Evolutionary conservation across 2,888 invertebrate species (phyloP).

Genomic region (Plagodis dolabraria): DNA sequence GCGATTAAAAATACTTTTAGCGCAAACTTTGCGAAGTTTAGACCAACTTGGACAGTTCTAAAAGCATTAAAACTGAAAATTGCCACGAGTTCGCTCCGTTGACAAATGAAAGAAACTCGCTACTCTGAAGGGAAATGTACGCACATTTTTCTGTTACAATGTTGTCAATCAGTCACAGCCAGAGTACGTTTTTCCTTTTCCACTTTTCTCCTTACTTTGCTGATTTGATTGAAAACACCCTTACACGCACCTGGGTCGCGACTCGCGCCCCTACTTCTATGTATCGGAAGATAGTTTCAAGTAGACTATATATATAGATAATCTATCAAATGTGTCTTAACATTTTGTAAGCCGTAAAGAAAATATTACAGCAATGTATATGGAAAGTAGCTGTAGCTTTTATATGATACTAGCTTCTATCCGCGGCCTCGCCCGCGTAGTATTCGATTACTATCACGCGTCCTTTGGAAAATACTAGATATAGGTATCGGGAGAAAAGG

Average conservation of each 20-base stretch:
- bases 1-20: not conserved
- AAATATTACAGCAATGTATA: too few species aligned
- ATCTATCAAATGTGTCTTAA: conserved; percentile 3
- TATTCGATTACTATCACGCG: too few species aligned
- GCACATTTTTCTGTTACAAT: conserved; percentile 48
- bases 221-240: conserved; percentile 82
- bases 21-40: conserved; percentile 12
- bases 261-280: not conserved
- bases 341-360: too few species aligned
- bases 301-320: conserved; percentile 1
- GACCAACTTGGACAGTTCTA: conserved; percentile 20
- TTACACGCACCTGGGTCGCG: conserved; percentile 70
- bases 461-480: too few species aligned
- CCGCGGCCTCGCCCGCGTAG: too few species aligned
- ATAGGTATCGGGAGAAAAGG: too few species aligned
- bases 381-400: too few species aligned
- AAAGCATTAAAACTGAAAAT: conserved; percentile 33
- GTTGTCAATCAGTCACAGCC: conserved; percentile 78
- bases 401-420: too few species aligned
- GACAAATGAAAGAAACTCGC: conserved; percentile 60
- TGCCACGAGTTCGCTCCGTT: conserved; percentile 30
- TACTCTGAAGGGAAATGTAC: conserved; percentile 60
- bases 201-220: conserved; percentile 60
- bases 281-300: conserved; percentile 31
- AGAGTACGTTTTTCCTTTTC: conserved; percentile 62